A percentile compares a stretch with the other conserved stretches of the same genome.
Conservation (phyloP, 2,113 vertebrate genomes). For the Capreolus pygargus region DNA sequence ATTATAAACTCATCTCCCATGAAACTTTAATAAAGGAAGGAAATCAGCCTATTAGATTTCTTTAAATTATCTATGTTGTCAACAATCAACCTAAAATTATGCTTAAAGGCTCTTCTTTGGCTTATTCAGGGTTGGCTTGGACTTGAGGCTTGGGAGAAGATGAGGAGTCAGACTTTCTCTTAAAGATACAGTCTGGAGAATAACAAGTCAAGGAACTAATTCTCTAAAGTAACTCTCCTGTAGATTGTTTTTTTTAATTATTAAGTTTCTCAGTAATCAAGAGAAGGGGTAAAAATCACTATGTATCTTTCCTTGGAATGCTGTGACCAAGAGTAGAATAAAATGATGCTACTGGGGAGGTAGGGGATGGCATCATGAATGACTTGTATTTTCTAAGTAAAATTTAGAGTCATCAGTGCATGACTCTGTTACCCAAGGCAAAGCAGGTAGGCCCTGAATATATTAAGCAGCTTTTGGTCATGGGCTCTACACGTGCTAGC, state of each 20-base stretch:
- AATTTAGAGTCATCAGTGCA: not conserved
- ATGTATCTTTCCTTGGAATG: not conserved
- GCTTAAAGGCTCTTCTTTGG: not conserved
- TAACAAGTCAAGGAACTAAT: not conserved
- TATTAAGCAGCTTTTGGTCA: not conserved
- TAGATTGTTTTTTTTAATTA: not conserved
- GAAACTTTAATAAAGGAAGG: not conserved
- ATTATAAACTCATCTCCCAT: not conserved
- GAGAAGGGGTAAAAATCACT: not conserved
- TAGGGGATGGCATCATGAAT: not conserved
- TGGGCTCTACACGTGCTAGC: not conserved
- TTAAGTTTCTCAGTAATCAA: not conserved
- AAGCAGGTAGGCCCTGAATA: not conserved
- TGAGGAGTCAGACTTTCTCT: not conserved
- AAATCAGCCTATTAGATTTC: slow-evolving; percentile 3
- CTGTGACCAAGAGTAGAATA: not conserved
- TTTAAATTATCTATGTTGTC: not conserved
- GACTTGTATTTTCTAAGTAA: slow-evolving; percentile 18
- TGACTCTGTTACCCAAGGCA: not conserved
- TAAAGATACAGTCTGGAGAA: slow-evolving; percentile 11
- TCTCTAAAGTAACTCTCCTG: not conserved
- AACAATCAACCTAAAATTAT: slow-evolving; percentile 20
- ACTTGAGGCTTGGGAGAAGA: not conserved
- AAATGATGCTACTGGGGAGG: not conserved
- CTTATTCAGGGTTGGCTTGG: not conserved